Base-by-base conservation (phyloP, 2,113 vertebrate species). In the Myotis lucifugus region DNA sequence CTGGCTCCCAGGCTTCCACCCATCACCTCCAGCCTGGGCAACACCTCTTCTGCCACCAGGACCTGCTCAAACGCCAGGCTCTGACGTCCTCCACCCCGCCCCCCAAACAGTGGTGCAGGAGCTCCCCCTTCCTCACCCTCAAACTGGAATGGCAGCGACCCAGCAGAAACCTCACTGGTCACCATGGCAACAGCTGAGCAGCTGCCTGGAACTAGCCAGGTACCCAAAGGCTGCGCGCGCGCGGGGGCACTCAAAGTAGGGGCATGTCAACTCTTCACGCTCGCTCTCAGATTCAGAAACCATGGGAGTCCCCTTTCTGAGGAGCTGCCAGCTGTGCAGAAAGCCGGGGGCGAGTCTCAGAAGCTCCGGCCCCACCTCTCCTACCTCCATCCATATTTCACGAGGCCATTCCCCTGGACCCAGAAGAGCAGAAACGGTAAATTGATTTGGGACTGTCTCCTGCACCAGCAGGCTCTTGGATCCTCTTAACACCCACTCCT, bases 101-200 rank as follows among this genome's bases (percentile, higher is more conserved):
- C 34, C n/a, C 2, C 37, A 70, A 86, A 69, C 8, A 0, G 23
- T 2, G 15, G 42, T 18, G 46, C 48, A 42, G 48, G 69, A 88
- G 84, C 46, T 19, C 0, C 7, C 23, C 56, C 66, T 59, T 40
- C 48, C 40, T 85, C 67, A 40, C 73, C 56, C 85, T 42, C 59
- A 52, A 40, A 54, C 9, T 3, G 0, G 42, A 92, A 91, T 18
- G 54, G 64, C 64, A n/a, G 48, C 2, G 0, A 29, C 59, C 56
- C 52, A 46, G 25, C 48, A 40, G 74, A 89, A 94, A 76, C 46
- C 73, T 46, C 48, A 40, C 67, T 48, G 4, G 54, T 96, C 82
- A 85, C 94, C 82, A 85, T 78, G 88, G 91, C 77, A 93, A 97
- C 94, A 48, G 72, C 77, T 59, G 67, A 73, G 61, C 61, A 32